phyloP scores from a whole-genome alignment of 2,888 invertebrate species.

The Cephonodes hylas region DNA sequence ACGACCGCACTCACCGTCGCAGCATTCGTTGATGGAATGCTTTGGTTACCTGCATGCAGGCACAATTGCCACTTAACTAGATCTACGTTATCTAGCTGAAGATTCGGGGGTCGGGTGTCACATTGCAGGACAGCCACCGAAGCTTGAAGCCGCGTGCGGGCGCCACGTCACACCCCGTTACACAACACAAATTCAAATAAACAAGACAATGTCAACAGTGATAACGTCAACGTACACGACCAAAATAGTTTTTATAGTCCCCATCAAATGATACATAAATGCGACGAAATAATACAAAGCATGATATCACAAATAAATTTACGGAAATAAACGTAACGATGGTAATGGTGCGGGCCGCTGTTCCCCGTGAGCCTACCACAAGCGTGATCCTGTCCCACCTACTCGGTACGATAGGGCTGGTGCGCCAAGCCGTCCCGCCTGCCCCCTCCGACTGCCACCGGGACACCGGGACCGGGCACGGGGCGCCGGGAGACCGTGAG shows the following conservation, averaged over 20 bases:
- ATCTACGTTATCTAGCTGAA: conserved; percentile 69
- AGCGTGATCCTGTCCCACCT: conserved; percentile 4
- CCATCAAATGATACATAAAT: conserved; percentile 44
- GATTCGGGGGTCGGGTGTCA: conserved; percentile 59
- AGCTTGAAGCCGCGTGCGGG: conserved; percentile 76
- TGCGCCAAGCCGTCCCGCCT: neutral
- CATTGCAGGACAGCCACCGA: conserved; percentile 66
- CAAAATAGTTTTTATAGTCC: conserved; percentile 77
- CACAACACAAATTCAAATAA: conserved; percentile 81
- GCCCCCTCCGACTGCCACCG: neutral
- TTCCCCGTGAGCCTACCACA: conserved; percentile 23
- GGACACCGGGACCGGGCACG: too few relatives aligned
- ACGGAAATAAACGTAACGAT: conserved; percentile 44
- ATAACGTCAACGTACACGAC: conserved; percentile 73
- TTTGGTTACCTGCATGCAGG: conserved; percentile 72
- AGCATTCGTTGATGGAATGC: conserved; percentile 77
- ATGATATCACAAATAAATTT: conserved; percentile 54
- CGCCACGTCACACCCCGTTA: conserved; percentile 68
- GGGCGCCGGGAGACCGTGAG: too few relatives aligned
- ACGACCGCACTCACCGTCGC: conserved; percentile 63
- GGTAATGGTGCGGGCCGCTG: conserved; percentile 68
- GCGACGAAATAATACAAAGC: conserved; percentile 68
- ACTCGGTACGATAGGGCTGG: conserved; percentile 14
- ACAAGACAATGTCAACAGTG: conserved; percentile 74
- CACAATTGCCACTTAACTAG: conserved; percentile 65